Conservation (phyloP, 2,888 invertebrate genomes). For the Phalera bucephala region DNA sequence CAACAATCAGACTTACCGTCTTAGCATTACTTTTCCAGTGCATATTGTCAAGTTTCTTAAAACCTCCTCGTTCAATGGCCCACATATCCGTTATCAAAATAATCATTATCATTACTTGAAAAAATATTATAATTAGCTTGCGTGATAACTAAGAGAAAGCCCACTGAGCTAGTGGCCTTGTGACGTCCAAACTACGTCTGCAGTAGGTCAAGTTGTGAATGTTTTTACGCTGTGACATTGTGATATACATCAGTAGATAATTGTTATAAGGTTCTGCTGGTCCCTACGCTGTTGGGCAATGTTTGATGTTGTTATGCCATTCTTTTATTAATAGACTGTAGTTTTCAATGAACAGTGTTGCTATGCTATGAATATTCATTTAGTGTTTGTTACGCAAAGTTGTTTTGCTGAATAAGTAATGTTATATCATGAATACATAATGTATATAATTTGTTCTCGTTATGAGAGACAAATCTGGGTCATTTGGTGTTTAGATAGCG, state of each 20-base stretch:
- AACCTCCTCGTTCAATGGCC: too few species aligned
- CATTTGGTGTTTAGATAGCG: not conserved
- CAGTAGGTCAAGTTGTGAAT: slow-evolving; percentile 23
- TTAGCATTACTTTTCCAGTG: too few species aligned
- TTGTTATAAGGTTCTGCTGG: slow-evolving; percentile 14
- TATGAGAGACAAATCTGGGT: not conserved
- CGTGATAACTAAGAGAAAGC: slow-evolving; percentile 19
- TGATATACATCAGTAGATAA: slow-evolving; percentile 13
- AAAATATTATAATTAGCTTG: too few species aligned
- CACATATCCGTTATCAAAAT: too few species aligned
- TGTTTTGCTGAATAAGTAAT: not conserved
- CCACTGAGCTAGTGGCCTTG: slow-evolving; percentile 18
- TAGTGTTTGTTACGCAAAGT: not conserved
- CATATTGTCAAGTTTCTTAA: too few species aligned
- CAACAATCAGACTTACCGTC: too few species aligned
- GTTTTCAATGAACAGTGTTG: not conserved
- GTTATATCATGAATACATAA: slow-evolving; percentile 1
- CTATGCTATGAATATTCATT: not conserved
- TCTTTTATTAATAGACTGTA: not conserved
- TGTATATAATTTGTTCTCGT: not conserved
- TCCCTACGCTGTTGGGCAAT: not conserved
- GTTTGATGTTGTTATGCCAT: not conserved
- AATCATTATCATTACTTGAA: too few species aligned
- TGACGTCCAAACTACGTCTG: not conserved
- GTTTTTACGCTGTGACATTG: slow-evolving; percentile 11